These are phyloP conservation scores for Scaptomyza pallida DNA, from an alignment of 1,140 invertebrate genomes.

Conservation along the genomic window DNA sequence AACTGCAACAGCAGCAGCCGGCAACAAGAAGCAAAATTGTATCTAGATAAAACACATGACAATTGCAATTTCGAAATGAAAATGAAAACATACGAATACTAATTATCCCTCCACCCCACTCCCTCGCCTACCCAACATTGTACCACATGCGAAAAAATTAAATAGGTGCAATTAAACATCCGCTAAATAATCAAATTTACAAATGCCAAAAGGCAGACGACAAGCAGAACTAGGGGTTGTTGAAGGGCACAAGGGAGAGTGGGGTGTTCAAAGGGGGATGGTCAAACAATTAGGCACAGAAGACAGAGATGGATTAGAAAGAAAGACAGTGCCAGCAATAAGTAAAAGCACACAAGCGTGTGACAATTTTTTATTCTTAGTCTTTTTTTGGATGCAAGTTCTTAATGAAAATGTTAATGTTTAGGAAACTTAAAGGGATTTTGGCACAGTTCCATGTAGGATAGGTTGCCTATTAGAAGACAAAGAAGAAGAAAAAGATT, in stretches of 20 bases:
- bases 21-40: slow-evolving; percentile 64
- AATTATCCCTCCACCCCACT: slow-evolving; percentile 14
- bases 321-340: slow-evolving; percentile 20
- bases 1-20: slow-evolving; percentile 39
- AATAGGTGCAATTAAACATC: slow-evolving; percentile 83
- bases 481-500: too few species aligned
- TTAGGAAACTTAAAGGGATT: too few species aligned
- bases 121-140: too few species aligned
- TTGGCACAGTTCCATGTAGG: too few species aligned
- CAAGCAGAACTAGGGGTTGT: neutral
- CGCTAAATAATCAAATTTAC: slow-evolving; percentile 82
- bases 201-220: slow-evolving; percentile 44
- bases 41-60: slow-evolving; percentile 65
- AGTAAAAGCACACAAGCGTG: neutral
- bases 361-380: neutral
- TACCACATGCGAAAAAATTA: slow-evolving; percentile 77
- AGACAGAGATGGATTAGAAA: slow-evolving; percentile 4
- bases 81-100: slow-evolving; percentile 60
- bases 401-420: too few species aligned
- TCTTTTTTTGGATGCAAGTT: too few species aligned
- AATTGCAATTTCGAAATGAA: slow-evolving; percentile 58
- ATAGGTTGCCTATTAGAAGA: too few species aligned
- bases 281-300: slow-evolving; percentile 19
- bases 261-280: neutral
- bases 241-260: neutral